Conservation (phyloP, 1,140 invertebrate genomes). For the Camponotus floridanus region DNA sequence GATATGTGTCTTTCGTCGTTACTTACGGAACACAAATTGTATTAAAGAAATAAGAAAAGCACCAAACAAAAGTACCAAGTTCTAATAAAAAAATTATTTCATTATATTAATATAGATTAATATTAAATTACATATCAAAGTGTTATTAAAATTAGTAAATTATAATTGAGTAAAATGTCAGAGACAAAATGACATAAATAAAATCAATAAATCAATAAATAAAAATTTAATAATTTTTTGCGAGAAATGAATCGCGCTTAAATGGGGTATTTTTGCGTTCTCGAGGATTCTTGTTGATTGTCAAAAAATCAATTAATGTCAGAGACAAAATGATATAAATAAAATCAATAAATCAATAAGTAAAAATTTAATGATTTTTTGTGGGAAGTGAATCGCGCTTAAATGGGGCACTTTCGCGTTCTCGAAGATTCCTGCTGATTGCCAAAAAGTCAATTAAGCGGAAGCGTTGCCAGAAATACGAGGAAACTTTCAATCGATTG, state of each 20-base stretch:
- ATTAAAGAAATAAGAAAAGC: background rate
- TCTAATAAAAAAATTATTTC: background rate
- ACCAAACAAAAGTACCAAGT: background rate
- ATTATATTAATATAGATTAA: background rate
- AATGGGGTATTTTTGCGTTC: slow-evolving; percentile 35
- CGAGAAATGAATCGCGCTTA: slow-evolving; percentile 6
- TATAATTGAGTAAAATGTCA: background rate
- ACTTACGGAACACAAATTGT: background rate
- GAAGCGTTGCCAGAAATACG: slow-evolving; percentile 44
- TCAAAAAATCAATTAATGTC: background rate
- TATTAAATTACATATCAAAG: background rate
- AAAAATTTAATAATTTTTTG: slow-evolving; percentile 21
- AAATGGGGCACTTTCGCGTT: slow-evolving; percentile 42
- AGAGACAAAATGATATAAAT: background rate
- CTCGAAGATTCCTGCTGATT: slow-evolving; percentile 9
- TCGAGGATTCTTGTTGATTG: background rate
- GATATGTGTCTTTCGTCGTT: background rate
- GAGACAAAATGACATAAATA: background rate
- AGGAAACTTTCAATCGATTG: slow-evolving; percentile 31
- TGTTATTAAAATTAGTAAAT: background rate
- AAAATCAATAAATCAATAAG: background rate
- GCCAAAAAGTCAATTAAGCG: slow-evolving; percentile 58
- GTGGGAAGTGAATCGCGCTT: background rate
- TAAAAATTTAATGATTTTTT: slow-evolving; percentile 23
- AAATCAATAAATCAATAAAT: background rate